Base-by-base conservation (phyloP, 2,797 vertebrate genomes). In the Danio kyathit region DNA sequence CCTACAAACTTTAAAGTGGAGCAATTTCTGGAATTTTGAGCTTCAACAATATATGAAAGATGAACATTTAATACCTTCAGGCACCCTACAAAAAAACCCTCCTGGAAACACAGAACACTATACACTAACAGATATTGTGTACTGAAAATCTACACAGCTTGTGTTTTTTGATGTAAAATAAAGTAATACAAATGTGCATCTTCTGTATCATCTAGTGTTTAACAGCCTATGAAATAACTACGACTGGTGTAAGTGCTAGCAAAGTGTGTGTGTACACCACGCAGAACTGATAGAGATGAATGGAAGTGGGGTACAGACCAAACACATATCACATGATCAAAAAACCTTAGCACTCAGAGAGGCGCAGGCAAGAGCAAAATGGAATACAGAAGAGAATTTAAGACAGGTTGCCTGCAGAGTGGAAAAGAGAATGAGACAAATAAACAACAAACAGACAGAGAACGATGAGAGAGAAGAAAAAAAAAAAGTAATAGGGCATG, bases 381-480 rank as follows among this genome's bases (percentile, higher is more conserved):
- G 19, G 29, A 56, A 78, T n/a, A 51, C 59, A 80, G 67, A 6
- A 21, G 29, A 38, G 64, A 59, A 38, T 29, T 29, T 60, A 40
- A 81, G 49, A 81, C 70, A 82, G 17, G 44, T 80, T 52, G 60
- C 40, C 73, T 52, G 65, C 80, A 74, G 38, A 46, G n/a, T 65
- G 38, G 17, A 21, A 72, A 14, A 21, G 12, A 72, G 12, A n/a
- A 57, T 6, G 40, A 57, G 60, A 44, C 2, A 16, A 12, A 76
- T 12, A 19, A 52, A 43, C 2, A 12, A 14, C 21, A 51, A 67
- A 56, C 29, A 21, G 54, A 77, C 19, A 77, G 57, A 81, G 44
- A 38, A 40, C 44, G 61, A 81, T 29, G 78, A 65, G 52, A 63
- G 51, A 63, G 44, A 64, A 75, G 10, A 74, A 43, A 51, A 40